Base-by-base conservation (phyloP, 2,797 vertebrate species). In the Distichodus sexfasciatus region DNA sequence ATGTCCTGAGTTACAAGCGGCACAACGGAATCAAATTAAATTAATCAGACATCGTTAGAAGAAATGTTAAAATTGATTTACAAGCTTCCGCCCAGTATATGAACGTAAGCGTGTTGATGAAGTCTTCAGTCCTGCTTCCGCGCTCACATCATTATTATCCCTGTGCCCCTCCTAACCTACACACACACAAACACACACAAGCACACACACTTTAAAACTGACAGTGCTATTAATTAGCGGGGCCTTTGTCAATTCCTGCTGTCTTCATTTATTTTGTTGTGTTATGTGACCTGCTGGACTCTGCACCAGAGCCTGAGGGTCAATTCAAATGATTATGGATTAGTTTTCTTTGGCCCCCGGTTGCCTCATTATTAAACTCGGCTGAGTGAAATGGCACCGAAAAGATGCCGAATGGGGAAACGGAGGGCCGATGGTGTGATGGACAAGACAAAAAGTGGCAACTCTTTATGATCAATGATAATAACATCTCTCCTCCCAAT, bases 191-290 rank as follows among this genome's bases (percentile, higher is more conserved):
- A n/a, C n/a, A n/a, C n/a, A n/a, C n/a, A n/a, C n/a, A n/a, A n/a
- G n/a, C n/a, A n/a, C n/a, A n/a, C n/a, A n/a, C n/a, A 48, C 48
- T 67, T 23, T 43, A 79, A 79, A 66, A 71, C 80, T 80, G 84
- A 86, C 72, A 80, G 76, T 70, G 40, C 75, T 69, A 33, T 87
- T 88, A 84, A 87, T 89, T 87, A 87, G 48, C 29, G 58, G 1
- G 15, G 81, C 77, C n/a, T 71, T 82, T 75, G 76, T 86, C 74
- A 60, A 80, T 68, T 71, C 70, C 78, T 80, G 66, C 46, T 58
- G 60, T 69, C 71, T 83, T 77, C 76, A 79, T 83, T 87, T 85
- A 80, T 84, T 86, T 85, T 76, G 81, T 71, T 83, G 83, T 88
- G 83, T 74, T 29, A 43, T 69, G 58, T 70, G 71, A 66, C 71